Base-by-base conservation (phyloP, 2,888 invertebrate species). In the Rhimphoctona megacephalus region DNA sequence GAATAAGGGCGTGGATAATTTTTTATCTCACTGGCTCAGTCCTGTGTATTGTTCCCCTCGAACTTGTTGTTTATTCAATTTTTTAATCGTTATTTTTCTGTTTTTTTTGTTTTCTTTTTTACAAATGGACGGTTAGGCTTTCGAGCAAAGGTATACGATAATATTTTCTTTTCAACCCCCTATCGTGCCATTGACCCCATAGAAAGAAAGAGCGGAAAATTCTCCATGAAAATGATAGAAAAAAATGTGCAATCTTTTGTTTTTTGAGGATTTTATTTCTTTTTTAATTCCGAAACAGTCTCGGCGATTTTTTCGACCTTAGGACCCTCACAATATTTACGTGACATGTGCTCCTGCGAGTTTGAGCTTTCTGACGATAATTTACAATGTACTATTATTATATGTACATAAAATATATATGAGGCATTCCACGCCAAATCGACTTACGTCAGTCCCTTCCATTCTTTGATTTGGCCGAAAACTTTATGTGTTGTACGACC, bases 111-210 rank as follows among this genome's bases (percentile, higher is more conserved):
- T 11, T 78, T 54, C 69, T 52, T 78, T 74, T 81, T 66, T 61
- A 84, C 73, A 64, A 74, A 84, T 84, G 86, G 86, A 86, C 86
- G 86, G 86, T 84, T 84, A 81, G 83, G 86, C 84, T 86, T 81
- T 83, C 69, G 72, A 86, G 72, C 70, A 52, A 70, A 83, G 79
- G 64, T 84, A 77, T 76, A 70, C 76, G 79, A 69, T 54, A 72
- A 64, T 33, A 70, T 54, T 46, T 73, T 76, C 30, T 69, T 46
- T 36, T 76, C 76, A 46, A 82, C 78, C 61, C 46, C 57, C 69
- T 39, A 64, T 74, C 69, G 79, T 61, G n/a, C 61, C 67, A 57
- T 82, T 57, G 25, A 46, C 33, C 70, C 7, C 43, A 30, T 17
- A 17, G 17, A 66, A 77, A 66, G 52, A 77, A 77, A 30, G 33